Evolutionary conservation across 2,113 vertebrate species (phyloP), one percentile per base, ranked within the genome.

Genomic region (Dascyllus trimaculatus): DNA sequence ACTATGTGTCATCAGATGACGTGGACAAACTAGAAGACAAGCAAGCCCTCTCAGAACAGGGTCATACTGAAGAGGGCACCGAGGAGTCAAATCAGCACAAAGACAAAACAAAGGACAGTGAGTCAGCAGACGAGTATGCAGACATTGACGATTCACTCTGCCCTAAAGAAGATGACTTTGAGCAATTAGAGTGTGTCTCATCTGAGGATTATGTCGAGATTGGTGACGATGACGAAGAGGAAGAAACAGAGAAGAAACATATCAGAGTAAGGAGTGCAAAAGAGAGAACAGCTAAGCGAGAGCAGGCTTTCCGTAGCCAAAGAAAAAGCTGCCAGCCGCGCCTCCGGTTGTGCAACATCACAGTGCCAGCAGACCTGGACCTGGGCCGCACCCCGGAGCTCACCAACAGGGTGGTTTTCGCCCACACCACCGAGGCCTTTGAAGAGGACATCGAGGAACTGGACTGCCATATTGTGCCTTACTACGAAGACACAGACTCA

Each of bases 401-500:
- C 69, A 93, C 94, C 68, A 95, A 95, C 83, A 91, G 94, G 70
- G 90, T 95, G 62, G 94, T 95, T 65, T 94, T 95, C 32, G 94
- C 94, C 21, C 94, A 95, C 86, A 95, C 94, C 66, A 95, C 94
- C 0, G 95, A 95, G 78, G 94, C 94, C 61, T 95, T 95, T 64
- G 94, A 95, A 74, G 95, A 95, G 77, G 95, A 95, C 86, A 95
- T 95, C 11, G 94, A 95, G 75, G 94, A 95, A 66, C 91, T 95
- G 57, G 95, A 95, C 85, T 95, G 95, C 79, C 94, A 95, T 54
- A 95, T 95, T 73, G 94, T 95, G 83, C 95, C 95, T 93, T 95
- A 93, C 72, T 90, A 91, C 60, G 95, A 95, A 73, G 93, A 94
- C 81, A 91, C 91, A 5, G 94, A 95, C 67, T 92, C 93, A 5